Percentiles rank a stretch among this genome's conserved stretches.
Evolutionary conservation across 2,797 vertebrate genomes (phyloP).

Genomic region (Halcyon chelicuti): DNA sequence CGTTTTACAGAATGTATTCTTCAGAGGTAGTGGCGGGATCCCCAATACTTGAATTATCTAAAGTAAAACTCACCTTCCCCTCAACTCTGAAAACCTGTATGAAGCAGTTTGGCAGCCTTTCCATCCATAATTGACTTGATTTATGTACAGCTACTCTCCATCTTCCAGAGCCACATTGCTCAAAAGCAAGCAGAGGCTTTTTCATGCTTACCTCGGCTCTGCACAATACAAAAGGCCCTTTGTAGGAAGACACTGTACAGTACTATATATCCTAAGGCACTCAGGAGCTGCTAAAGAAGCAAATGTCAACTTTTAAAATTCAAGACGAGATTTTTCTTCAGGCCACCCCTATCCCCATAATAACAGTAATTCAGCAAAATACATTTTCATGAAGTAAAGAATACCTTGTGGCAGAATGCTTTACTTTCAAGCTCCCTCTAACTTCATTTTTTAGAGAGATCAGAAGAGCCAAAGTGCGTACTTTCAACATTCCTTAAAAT

Average conservation of each 20-base stretch:
- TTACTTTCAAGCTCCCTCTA: neutral
- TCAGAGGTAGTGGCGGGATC: neutral
- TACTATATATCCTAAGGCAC: neutral
- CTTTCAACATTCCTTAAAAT: conserved; percentile 13
- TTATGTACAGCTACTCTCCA: neutral
- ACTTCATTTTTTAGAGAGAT: neutral
- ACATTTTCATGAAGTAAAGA: conserved; percentile 20
- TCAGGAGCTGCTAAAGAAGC: neutral
- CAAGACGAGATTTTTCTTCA: neutral
- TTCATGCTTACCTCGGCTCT: neutral
- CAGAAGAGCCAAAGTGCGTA: neutral
- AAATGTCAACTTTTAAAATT: conserved; percentile 10
- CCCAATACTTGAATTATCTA: neutral
- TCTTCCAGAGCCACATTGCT: neutral
- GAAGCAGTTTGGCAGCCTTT: neutral
- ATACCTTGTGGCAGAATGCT: neutral
- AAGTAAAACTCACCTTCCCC: neutral
- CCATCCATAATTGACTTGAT: neutral
- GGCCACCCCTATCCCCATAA: neutral
- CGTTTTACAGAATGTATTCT: neutral
- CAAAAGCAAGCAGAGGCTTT: neutral
- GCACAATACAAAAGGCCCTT: conserved; percentile 6
- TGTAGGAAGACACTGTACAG: neutral
- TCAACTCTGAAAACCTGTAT: neutral
- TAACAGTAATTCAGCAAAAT: conserved; percentile 23